phyloP scores from a whole-genome alignment of 2,113 vertebrate genomes.

The Psophia crepitans region DNA sequence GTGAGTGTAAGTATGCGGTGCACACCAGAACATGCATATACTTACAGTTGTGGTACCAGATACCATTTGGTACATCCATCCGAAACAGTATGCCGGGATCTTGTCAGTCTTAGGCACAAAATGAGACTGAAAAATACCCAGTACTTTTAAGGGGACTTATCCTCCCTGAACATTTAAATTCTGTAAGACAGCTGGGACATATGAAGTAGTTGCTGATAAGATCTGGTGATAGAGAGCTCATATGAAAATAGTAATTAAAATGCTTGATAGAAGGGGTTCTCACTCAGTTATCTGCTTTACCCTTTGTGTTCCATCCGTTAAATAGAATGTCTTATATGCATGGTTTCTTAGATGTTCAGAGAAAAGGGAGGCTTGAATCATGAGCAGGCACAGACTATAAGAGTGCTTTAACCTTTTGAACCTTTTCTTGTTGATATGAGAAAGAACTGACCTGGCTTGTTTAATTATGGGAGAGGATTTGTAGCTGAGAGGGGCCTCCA shows the following conservation, averaged over 20 bases:
- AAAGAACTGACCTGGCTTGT: background rate
- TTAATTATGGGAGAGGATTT: background rate
- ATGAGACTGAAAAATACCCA: background rate
- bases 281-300: background rate
- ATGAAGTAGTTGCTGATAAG: background rate
- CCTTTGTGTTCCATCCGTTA: background rate
- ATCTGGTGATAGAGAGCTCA: background rate
- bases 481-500: background rate
- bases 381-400: background rate
- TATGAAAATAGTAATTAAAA: slow-evolving; percentile 15
- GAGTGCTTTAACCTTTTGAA: background rate
- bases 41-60: background rate
- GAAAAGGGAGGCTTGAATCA: background rate
- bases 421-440: background rate
- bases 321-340: background rate
- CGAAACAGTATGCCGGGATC: background rate
- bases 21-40: background rate
- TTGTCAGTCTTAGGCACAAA: background rate
- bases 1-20: accelerated
- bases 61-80: background rate
- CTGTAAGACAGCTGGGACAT: background rate
- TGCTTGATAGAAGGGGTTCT: background rate
- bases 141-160: background rate
- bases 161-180: background rate
- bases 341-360: background rate